These are phyloP conservation scores for Neuroscelio doddi DNA, from an alignment of 2,888 invertebrate genomes.

Conservation along the genomic window DNA sequence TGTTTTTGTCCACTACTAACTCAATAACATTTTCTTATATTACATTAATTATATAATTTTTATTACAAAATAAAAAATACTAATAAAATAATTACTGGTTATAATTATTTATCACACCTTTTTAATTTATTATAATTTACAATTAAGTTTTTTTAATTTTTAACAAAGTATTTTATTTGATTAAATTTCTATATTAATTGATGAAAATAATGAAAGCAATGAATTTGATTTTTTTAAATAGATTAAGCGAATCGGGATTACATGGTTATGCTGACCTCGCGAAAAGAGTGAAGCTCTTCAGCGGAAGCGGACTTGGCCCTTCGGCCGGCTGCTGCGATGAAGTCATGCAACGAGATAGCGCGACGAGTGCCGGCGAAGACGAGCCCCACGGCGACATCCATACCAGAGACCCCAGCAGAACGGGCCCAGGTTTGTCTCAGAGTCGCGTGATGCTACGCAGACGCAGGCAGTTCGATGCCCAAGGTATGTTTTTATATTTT, in stretches of 20 bases:
- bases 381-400: constrained; percentile 63
- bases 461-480: constrained; percentile 67
- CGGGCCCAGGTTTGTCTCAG: constrained; percentile 60
- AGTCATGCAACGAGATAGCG: constrained; percentile 68
- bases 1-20: too few species aligned
- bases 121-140: neutral
- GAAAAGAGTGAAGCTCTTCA: constrained; percentile 66
- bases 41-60: too few species aligned
- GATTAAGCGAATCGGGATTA: constrained; percentile 66
- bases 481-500: constrained; percentile 58
- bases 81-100: too few species aligned
- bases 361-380: constrained; percentile 69
- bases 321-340: constrained; percentile 64
- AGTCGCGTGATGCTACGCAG: constrained; percentile 66
- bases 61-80: too few species aligned
- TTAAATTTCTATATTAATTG: constrained; percentile 10
- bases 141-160: constrained; percentile 9
- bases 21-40: too few species aligned
- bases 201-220: too few species aligned
- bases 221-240: constrained; percentile 31
- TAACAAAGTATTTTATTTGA: too few species aligned
- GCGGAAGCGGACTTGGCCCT: constrained; percentile 54
- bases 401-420: constrained; percentile 51
- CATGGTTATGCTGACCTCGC: constrained; percentile 65
- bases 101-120: too few species aligned